Percentiles rank a stretch among this genome's conserved stretches.
These are phyloP conservation scores for Melipona quadrifasciata DNA, from an alignment of 1,140 invertebrate genomes.

Conservation along the genomic window DNA sequence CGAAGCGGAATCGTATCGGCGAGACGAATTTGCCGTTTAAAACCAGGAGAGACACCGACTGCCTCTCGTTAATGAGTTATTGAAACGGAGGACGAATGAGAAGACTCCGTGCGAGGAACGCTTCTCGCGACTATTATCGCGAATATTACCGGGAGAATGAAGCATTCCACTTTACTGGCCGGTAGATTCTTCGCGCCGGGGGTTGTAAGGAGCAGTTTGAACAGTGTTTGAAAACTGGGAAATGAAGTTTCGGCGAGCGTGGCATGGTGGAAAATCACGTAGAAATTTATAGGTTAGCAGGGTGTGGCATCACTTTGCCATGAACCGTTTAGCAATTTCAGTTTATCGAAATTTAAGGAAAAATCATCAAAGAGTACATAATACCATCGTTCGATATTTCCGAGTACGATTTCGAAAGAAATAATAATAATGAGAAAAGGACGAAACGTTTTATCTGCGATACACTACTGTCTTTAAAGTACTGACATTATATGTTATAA, in stretches of 20 bases:
- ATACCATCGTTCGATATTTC: too few species aligned
- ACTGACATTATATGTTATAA: too few species aligned
- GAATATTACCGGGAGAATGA: background rate
- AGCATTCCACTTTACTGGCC: background rate
- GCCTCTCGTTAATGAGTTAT: background rate
- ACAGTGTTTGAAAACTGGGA: background rate
- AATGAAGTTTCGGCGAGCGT: background rate
- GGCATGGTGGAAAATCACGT: background rate
- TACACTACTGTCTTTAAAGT: too few species aligned
- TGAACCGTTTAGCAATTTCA: background rate
- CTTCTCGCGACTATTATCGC: background rate
- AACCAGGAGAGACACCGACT: background rate
- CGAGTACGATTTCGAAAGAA: too few species aligned
- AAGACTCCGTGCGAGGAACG: background rate
- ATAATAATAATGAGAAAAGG: too few species aligned
- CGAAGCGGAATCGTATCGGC: background rate
- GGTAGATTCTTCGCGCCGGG: background rate
- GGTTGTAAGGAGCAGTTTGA: background rate
- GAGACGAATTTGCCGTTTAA: slow-evolving; percentile 9
- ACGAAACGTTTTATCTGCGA: too few species aligned
- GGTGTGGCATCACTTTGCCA: background rate
- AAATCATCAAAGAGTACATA: background rate
- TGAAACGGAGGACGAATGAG: background rate
- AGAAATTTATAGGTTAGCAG: background rate
- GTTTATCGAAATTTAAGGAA: background rate